Conservation (phyloP, 23 tunicate species). For the Phallusia fumigata region DNA sequence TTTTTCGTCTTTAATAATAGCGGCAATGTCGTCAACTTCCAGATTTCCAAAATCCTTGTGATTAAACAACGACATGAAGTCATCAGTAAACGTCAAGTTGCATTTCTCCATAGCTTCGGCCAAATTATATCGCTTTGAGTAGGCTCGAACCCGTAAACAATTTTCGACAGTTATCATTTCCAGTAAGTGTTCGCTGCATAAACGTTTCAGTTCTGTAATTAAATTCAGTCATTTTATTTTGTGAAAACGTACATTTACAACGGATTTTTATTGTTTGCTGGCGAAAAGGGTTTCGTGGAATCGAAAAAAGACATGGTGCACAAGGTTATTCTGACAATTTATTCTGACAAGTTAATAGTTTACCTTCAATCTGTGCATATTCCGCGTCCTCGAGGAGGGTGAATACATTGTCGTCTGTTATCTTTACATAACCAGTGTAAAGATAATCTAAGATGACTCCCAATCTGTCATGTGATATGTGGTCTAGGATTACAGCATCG, state of each 20-base stretch:
- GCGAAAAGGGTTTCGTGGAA: no score
- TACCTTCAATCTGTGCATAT: conserved; percentile 4
- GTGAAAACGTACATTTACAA: no score
- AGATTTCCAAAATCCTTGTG: background rate
- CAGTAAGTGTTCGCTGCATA: background rate
- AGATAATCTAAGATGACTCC: background rate
- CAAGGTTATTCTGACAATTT: no score
- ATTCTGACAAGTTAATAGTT: no score
- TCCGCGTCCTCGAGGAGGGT: background rate
- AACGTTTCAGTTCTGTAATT: background rate
- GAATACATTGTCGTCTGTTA: background rate
- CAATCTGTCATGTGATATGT: background rate
- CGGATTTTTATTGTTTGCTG: no score
- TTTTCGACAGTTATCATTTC: background rate
- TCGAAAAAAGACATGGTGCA: no score
- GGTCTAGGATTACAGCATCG: background rate
- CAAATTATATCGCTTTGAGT: background rate
- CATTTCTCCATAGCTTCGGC: background rate
- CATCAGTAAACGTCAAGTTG: background rate
- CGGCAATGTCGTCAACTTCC: conserved; percentile 2
- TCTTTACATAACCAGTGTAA: background rate
- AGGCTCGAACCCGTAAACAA: background rate
- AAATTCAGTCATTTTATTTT: no score
- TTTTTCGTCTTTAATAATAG: background rate
- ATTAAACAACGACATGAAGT: background rate